phyloP scores from a whole-genome alignment of 2,797 vertebrate species.

The Chelon auratus region DNA sequence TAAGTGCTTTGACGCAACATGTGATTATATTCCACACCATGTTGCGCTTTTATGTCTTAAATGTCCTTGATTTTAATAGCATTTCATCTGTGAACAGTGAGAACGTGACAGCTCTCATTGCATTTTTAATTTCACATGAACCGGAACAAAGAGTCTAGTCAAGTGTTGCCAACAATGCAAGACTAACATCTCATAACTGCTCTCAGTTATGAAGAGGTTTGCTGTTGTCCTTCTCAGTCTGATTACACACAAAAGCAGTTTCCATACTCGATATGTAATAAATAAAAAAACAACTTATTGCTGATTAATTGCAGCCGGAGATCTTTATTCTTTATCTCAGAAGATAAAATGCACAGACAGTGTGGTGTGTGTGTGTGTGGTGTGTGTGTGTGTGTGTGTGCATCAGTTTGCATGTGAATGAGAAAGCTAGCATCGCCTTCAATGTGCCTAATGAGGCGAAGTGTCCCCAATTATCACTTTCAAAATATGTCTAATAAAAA shows the following conservation, averaged over 20 bases:
- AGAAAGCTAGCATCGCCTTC: slow-evolving; percentile 2
- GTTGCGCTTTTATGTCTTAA: slow-evolving; percentile 15
- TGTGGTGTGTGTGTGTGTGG: slow-evolving; percentile 15
- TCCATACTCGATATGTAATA: slow-evolving; percentile 13
- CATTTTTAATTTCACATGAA: slow-evolving; percentile 7
- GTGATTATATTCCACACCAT: slow-evolving; percentile 9
- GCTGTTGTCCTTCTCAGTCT: slow-evolving; percentile 1
- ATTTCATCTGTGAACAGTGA: slow-evolving; percentile 18
- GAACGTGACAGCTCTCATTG: slow-evolving; percentile 7
- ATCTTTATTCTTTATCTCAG: slow-evolving; percentile 6
- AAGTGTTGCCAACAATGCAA: not conserved
- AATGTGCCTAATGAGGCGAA: slow-evolving; percentile 12
- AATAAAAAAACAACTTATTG: not conserved
- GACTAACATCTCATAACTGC: not conserved
- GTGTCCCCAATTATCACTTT: slow-evolving; percentile 14
- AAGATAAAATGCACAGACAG: slow-evolving; percentile 3
- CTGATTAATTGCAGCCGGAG: slow-evolving; percentile 26
- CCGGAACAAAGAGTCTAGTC: slow-evolving; percentile 2
- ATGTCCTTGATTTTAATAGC: slow-evolving; percentile 19
- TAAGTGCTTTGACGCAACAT: not conserved
- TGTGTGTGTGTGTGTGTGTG: not conserved
- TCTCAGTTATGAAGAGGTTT: slow-evolving; percentile 3
- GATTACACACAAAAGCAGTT: slow-evolving; percentile 24
- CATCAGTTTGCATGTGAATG: slow-evolving; percentile 6
- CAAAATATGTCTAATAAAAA: not conserved